Conservation (phyloP, 2,113 vertebrate species). For the Manacus vitellinus region DNA sequence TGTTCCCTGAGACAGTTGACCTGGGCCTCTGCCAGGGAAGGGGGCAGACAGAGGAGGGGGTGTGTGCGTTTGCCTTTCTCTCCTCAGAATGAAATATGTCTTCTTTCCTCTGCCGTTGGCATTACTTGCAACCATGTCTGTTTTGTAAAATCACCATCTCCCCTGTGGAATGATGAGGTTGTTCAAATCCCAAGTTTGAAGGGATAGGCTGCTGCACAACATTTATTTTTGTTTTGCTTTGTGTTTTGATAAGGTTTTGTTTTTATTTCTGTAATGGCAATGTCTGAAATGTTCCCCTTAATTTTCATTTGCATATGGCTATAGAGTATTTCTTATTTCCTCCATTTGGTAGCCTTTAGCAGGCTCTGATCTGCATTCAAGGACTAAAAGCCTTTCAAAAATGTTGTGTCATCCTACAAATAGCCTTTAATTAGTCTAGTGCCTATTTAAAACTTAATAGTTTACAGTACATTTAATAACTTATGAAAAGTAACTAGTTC, state of each 20-base stretch:
- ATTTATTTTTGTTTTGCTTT: not conserved
- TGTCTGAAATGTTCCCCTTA: not conserved
- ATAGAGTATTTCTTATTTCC: not conserved
- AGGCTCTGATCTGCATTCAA: not conserved
- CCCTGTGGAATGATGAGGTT: not conserved
- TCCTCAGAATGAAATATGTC: conserved; percentile 51
- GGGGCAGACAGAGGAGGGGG: not conserved
- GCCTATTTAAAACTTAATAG: not conserved
- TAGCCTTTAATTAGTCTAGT: not conserved
- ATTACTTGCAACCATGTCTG: not conserved
- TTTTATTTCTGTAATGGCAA: not conserved
- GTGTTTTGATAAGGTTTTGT: not conserved
- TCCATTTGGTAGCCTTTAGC: not conserved
- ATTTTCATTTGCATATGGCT: not conserved
- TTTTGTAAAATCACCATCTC: conserved; percentile 32
- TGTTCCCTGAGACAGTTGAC: conserved; percentile 57
- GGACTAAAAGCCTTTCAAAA: not conserved
- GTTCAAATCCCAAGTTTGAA: not conserved
- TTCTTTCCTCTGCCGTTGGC: conserved; percentile 21
- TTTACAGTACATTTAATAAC: not conserved
- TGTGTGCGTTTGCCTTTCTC: conserved; percentile 62
- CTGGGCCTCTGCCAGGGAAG: conserved; percentile 34
- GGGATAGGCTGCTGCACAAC: not conserved
- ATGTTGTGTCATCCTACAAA: not conserved
- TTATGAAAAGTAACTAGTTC: not conserved